Base-by-base conservation (phyloP, 2,888 invertebrate genomes). In the Hirtodrosophila cameraria region DNA sequence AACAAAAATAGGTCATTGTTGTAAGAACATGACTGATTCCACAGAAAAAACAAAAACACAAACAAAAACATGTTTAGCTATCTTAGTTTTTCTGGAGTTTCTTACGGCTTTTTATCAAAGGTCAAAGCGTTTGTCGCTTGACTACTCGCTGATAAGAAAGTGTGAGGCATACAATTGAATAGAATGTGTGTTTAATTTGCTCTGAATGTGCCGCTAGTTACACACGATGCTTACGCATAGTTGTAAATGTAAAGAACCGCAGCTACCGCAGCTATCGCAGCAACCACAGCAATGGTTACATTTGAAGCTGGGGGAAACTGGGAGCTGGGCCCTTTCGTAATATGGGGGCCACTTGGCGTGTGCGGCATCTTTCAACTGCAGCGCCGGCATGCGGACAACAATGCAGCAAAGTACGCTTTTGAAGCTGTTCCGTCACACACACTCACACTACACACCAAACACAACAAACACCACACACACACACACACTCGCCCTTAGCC, bases 291-390 rank as follows among this genome's bases (percentile, higher is more conserved):
- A 46, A 43, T 60, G 36, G 13, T 25, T 33, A 55, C 31, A 39
- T 36, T 39, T 53, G 33, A 2, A 38, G 12, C 48, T 50, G 50
- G 23, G 50, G 23, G 30, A n/a, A 16, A 11, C 48, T 57, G 50
- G 35, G 30, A 57, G 25, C 42, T 35, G 50, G 35, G 49, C 52
- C 41, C 67, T 54, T 72, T 20, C 39, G 11, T 50, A 23, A n/a
- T 39, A 54, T 50, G 60, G 60, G 64, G 55, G 52, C 58, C 42
- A 36, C 36, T 65, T 62, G 63, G 61, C 62, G 63, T 75, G 75
- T 75, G 86, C 86, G 87, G 82, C 85, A 75, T 86, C 87, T 82
- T 82, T 82, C 82, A 86, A 81, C 75, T 81, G 74, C 69, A 53
- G 50, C 70, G 57, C 48, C 55, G 81, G 82, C 82, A 82, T 86